Evolutionary conservation across 2,113 vertebrate genomes (phyloP), one percentile per base, ranked within the genome.

Genomic region (Misgurnus mizolepis): DNA sequence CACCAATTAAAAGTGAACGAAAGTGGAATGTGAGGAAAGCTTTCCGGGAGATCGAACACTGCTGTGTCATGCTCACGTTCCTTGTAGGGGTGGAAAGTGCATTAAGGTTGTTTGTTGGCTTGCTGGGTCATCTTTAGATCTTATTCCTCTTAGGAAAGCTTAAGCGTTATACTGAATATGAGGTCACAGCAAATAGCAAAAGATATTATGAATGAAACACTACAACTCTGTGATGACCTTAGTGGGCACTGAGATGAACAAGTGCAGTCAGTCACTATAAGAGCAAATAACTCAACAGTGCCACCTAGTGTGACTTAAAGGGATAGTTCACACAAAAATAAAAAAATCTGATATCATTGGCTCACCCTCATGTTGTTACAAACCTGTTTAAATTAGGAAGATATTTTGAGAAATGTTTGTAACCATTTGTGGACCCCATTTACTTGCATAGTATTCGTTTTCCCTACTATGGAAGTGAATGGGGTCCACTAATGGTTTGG

Each of bases 1-100:
- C 66, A 67, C 67, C 86, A 90, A 88, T 88, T 86, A 88, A 85
- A 87, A 66, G 34, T 49, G 45, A 80, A 55, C 58, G 77, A 79
- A 86, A 85, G 55, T 66, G 78, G 82, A 65, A 78, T 62, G 49
- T 40, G 73, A 73, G 56, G 78, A 72, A 67, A 53, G 50, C 65
- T 70, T 68, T 76, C 67, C 50, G 27, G 55, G 68, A 62, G 3
- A 39, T n/a, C 62, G 60, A 27, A 80, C 11, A n/a, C 55, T 76
- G 62, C 61, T 49, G 62, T n/a, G 56, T 76, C 78, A 79, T 76
- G 79, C 70, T 82, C 69, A 70, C 27, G 27, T 27, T 47, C 18
- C 34, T 22, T 70, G 50, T 39, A 65, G 58, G 74, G 55, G 77
- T 15, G n/a, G 67, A 39, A 69, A 83, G 73, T 64, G 67, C 69